Base-by-base conservation (phyloP, 2,888 invertebrate species). In the Cosmopolites sordidus region DNA sequence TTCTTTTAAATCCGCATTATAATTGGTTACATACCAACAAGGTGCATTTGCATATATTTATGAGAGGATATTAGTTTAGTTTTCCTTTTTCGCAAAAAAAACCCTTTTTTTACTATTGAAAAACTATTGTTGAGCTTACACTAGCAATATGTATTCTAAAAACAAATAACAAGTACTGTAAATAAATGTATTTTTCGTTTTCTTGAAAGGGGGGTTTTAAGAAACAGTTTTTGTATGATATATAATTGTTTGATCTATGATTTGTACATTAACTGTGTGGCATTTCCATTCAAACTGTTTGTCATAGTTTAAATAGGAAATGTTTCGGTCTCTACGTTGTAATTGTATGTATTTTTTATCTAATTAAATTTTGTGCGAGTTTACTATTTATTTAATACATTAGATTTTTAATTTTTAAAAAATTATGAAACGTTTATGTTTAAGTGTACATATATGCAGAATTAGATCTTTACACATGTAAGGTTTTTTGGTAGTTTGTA, bases 191-290 rank as follows among this genome's bases (percentile, higher is more conserved):
- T 33, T 33, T 33, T 33, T n/a, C n/a, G n/a, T n/a, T n/a, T 33
- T 33, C 33, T 12, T 33, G 12, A 33, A 33, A 12, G 22, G 17
- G 17, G 43, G 43, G 43, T 2, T 6, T 40, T 3, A 33, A 12
- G 27, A 40, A 53, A 40, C 52, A 53, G 52, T 53, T 53, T 53
- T 48, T 53, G 48, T 53, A 47, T 47, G 51, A 52, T 43, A 47
- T n/a, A 17, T 12, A 43, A 30, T 33, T 33, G 11, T 33, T 33
- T 12, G 30, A 41, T 8, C 9, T 39, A 33, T 43, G 30, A 29
- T 51, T 51, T 46, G 51, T 51, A 51, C 51, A 51, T 51, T 38
- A 51, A 51, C 51, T 51, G 51, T 46, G 33, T 33, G n/a, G 11
- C 11, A 12, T 33, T 51, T 51, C 46, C 42, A 46, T 51, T 42